Percentiles rank a stretch among this genome's conserved stretches.
These are phyloP conservation scores for Leuctra nigra DNA, from an alignment of 2,888 invertebrate genomes.

Conservation along the genomic window DNA sequence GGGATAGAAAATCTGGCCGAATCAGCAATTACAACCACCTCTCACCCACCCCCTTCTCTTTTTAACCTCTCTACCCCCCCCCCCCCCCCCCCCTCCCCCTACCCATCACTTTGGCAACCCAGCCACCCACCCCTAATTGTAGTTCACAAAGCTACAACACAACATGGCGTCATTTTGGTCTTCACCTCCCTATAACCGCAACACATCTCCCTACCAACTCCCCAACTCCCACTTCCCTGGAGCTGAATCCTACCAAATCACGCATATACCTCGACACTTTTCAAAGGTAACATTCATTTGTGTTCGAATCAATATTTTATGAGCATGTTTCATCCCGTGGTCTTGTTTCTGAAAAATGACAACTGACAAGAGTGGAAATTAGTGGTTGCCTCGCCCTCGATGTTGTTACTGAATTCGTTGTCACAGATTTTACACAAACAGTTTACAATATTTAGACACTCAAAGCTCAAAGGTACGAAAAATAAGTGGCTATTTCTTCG, in stretches of 20 bases:
- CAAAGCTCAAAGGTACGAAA: too few species aligned
- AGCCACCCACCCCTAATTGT: slow-evolving; percentile 16
- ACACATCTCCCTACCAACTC: background rate
- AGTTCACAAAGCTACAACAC: slow-evolving; percentile 18
- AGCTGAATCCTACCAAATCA: background rate
- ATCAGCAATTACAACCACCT: slow-evolving; percentile 16
- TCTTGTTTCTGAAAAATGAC: too few species aligned
- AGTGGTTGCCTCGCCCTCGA: too few species aligned
- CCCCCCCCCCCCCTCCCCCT: background rate
- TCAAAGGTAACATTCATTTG: too few species aligned
- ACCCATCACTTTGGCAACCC: too few species aligned
- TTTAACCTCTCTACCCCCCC: background rate
- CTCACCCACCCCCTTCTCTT: background rate
- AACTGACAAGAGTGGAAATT: too few species aligned
- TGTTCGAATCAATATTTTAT: too few species aligned
- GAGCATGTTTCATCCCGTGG: too few species aligned
- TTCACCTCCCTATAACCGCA: background rate
- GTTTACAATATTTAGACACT: too few species aligned
- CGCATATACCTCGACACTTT: slow-evolving; percentile 3
- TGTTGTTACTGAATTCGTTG: too few species aligned
- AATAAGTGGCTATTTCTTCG: too few species aligned
- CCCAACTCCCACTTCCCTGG: background rate
- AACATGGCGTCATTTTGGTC: slow-evolving; percentile 17
- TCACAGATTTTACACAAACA: too few species aligned
- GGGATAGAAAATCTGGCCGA: slow-evolving; percentile 3